Evolutionary conservation across 2,113 vertebrate genomes (phyloP).

Genomic region (Grallaria varia): DNA sequence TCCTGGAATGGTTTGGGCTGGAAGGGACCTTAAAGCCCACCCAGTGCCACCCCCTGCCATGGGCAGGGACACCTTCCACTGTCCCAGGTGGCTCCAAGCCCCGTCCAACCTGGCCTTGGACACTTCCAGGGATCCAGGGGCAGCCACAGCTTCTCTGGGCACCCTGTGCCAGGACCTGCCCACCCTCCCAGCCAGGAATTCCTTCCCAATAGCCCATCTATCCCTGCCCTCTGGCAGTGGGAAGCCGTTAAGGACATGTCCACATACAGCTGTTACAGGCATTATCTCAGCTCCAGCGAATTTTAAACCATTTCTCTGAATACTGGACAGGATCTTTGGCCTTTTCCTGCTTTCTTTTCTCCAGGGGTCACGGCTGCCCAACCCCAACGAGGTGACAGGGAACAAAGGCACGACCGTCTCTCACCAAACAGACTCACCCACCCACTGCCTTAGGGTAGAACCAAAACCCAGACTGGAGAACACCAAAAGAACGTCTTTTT

Average conservation of each 20-base stretch:
- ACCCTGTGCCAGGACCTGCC: not conserved
- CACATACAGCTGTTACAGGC: not conserved
- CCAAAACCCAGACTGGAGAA: not conserved
- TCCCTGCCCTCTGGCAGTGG: not conserved
- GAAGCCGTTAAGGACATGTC: not conserved
- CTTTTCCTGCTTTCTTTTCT: not conserved
- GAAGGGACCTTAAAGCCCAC: not conserved
- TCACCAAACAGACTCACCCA: not conserved
- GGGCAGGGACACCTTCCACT: not conserved
- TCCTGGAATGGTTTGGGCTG: not conserved
- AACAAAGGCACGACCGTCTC: fast-evolving
- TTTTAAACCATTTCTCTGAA: not conserved
- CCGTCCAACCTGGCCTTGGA: not conserved
- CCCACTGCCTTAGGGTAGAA: not conserved
- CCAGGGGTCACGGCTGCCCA: fast-evolving
- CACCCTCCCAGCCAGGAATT: not conserved
- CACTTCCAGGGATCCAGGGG: not conserved
- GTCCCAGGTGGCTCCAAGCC: not conserved
- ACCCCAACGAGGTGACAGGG: fast-evolving
- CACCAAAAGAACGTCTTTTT: not conserved
- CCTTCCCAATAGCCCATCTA: not conserved
- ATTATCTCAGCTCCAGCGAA: not conserved
- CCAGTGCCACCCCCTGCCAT: not conserved
- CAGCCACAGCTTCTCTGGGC: not conserved
- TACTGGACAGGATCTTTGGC: not conserved